A percentile compares a stretch with the other conserved stretches of the same genome.
These are phyloP conservation scores for Murina feae DNA, from an alignment of 2,113 vertebrate species.

Conservation along the genomic window DNA sequence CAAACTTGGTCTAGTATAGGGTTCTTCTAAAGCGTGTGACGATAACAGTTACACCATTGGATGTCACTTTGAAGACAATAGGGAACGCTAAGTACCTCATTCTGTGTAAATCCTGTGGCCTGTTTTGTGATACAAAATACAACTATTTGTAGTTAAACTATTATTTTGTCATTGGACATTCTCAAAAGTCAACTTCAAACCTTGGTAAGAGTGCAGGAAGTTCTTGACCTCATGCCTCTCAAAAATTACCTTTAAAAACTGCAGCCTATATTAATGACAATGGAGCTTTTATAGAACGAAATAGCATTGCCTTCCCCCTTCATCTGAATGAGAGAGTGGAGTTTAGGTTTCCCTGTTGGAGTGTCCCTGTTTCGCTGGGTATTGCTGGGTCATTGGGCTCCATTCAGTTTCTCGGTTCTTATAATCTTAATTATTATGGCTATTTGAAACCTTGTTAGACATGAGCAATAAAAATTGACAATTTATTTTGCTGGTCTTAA, in stretches of 20 bases:
- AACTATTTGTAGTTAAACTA: background rate
- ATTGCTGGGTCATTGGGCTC: background rate
- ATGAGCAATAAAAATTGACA: accelerated
- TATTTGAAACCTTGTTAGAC: background rate
- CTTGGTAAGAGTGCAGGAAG: background rate
- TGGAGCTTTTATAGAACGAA: background rate
- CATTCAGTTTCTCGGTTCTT: background rate
- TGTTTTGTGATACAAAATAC: background rate
- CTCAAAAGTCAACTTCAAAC: background rate
- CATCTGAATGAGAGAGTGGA: background rate
- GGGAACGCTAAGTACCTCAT: background rate
- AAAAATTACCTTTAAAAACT: background rate
- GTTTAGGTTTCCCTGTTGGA: no score
- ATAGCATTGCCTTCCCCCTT: no score
- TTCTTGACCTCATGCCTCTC: background rate
- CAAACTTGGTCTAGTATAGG: background rate
- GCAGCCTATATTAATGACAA: accelerated
- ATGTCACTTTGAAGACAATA: background rate
- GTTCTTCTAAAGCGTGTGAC: background rate
- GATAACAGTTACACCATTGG: background rate
- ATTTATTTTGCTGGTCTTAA: background rate
- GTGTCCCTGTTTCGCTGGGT: background rate
- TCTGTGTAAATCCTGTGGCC: background rate
- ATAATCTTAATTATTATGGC: background rate
- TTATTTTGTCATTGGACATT: background rate